A percentile compares a stretch with the other conserved stretches of the same genome.
phyloP scores from a whole-genome alignment of 2,113 vertebrate genomes.

The Phaethon lepturus region DNA sequence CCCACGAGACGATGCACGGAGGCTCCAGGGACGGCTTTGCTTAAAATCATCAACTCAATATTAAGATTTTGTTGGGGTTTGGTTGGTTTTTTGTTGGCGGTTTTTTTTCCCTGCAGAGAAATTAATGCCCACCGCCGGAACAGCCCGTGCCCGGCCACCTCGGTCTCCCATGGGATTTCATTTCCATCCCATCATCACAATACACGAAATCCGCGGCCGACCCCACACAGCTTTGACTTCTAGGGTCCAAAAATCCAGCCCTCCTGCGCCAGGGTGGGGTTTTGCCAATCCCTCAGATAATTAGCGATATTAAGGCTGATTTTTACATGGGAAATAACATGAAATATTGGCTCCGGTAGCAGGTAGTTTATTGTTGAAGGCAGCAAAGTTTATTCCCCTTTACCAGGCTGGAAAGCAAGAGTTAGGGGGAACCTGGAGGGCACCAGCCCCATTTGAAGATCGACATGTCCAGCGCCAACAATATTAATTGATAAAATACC shows the following conservation, averaged over 20 bases:
- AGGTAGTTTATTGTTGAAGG: background rate
- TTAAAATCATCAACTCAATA: background rate
- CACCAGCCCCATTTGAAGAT: background rate
- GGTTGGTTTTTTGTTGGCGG: background rate
- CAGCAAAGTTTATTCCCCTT: background rate
- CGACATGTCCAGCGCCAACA: rapidly evolving
- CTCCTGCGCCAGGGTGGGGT: rapidly evolving
- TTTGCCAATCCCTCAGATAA: background rate
- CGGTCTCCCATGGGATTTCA: background rate
- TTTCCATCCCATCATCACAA: background rate
- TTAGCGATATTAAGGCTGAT: background rate
- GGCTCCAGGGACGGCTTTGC: background rate
- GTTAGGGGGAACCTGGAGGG: rapidly evolving
- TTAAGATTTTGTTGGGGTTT: too few species aligned
- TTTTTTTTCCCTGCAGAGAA: background rate
- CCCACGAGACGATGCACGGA: rapidly evolving
- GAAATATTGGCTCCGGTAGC: background rate
- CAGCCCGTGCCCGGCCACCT: background rate
- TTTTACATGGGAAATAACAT: rapidly evolving
- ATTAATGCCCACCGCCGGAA: background rate
- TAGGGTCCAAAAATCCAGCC: background rate
- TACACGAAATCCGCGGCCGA: background rate
- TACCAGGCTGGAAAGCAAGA: background rate
- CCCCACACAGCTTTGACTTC: background rate
- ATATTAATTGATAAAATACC: background rate